Evolutionary conservation across 2,888 invertebrate genomes (phyloP), one percentile per base, ranked within the genome.

Genomic region (Desoria tigrina): DNA sequence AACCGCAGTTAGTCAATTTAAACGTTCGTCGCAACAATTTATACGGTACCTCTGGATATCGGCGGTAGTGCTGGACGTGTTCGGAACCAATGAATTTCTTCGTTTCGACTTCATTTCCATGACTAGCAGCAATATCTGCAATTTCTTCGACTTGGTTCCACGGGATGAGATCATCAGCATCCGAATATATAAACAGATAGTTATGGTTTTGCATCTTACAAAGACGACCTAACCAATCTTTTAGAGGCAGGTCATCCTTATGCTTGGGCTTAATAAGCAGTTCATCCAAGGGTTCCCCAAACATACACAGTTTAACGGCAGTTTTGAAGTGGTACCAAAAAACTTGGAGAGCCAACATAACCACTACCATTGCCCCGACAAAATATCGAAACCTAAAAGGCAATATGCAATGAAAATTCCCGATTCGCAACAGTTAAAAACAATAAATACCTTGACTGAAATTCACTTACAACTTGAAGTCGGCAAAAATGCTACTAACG

Each of bases 21-120:
- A 39, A 39, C n/a, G n/a, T n/a, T n/a, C n/a, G n/a, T n/a, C n/a
- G n/a, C n/a, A n/a, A n/a, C n/a, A n/a, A n/a, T n/a, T n/a, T n/a
- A n/a, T n/a, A n/a, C n/a, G n/a, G n/a, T 57, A 84, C 84, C 53
- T 86, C 83, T 45, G 84, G 85, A 78, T 89, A 86, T 66, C 83
- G 82, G 16, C 84, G 83, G 71, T 84, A 85, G 78, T 90, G 90
- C 76, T 87, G 86, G 0, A 90, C 89, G 79, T 90, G 90, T n/a
- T 86, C 85, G 11, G 89, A 88, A 77, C 86, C 85, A 63, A 87
- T 85, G 79, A 88, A 90, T 24, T 71, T 74, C 32, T 68, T 51
- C 42, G 63, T 68, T n/a, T 65, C 58, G 7, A 74, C 71, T 18
- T 53, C 59, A 67, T 70, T 74, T 24, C 73, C 76, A 26, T 63